Evolutionary conservation across 2,888 invertebrate species (phyloP), one percentile per base, ranked within the genome.

Genomic region (Smittia aterrima): DNA sequence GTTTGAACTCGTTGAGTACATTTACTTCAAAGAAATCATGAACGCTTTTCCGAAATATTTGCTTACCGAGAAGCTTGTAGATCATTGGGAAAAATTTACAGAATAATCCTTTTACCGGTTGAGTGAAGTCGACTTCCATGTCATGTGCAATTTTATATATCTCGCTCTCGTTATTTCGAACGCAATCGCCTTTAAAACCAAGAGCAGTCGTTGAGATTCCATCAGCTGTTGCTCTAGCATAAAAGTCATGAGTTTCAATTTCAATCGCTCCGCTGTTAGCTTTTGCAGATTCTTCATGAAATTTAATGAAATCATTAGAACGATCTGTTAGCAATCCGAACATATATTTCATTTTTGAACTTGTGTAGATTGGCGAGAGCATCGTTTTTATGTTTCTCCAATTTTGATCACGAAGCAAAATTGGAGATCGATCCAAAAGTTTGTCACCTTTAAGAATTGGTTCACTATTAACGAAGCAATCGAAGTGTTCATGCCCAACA

Each of bases 311-410:
- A 3, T 47, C n/a, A 6, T 68, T 41, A 11, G 25, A 71, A 67
- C 80, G 80, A 11, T 80, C 79, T 16, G 77, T 78, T 75, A 79
- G 77, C 32, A 79, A 74, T 3, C 67, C 74, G 70, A 78, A 80
- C 77, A 80, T 79, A 1, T 76, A 66, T 47, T 76, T 77, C 79
- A 80, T 79, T 77, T 80, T 80, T 75, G 78, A 79, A 27, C 78
- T 76, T 3, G 80, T 79, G 71, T 80, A 80, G 1, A 79, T 77
- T 41, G 80, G 80, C 74, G 79, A 80, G 1, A 85, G 75, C 0
- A 83, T 82, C 1, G 80, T 77, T 40, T 84, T 77, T 84, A 85
- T 84, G 4, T 82, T 79, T 40, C 78, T 79, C 82, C 82, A 82
- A 27, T 79, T 79, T 66, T 81, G 78, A 74, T 79, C 80, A 6